phyloP scores from a whole-genome alignment of 2,797 vertebrate species.

The Phalloptychus januarius region DNA sequence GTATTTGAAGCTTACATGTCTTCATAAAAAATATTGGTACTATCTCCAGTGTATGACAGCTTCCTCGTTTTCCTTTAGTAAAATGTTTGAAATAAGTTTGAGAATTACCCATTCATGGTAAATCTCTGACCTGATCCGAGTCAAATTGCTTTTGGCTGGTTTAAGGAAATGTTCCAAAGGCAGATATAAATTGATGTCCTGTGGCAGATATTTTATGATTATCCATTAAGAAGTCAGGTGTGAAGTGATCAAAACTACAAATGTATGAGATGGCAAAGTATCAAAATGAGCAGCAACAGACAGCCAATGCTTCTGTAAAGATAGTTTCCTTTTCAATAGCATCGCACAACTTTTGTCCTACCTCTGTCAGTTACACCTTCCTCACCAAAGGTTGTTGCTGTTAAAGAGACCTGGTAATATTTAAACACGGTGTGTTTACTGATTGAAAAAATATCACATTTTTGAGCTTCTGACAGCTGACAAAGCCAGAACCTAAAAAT shows the following conservation, averaged over 20 bases:
- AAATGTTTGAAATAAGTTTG: background rate
- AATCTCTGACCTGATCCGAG: background rate
- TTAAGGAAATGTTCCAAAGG: background rate
- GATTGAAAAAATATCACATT: background rate
- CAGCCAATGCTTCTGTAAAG: background rate
- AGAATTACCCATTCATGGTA: background rate
- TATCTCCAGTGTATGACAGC: background rate
- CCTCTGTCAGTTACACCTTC: background rate
- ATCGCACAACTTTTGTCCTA: background rate
- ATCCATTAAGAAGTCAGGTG: background rate
- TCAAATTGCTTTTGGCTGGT: background rate
- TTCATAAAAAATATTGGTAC: background rate
- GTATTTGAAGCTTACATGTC: background rate
- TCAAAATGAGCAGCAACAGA: background rate
- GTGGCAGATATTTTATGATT: background rate
- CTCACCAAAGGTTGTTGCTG: background rate
- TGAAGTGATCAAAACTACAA: background rate
- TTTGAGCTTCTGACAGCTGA: background rate
- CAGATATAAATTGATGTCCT: background rate
- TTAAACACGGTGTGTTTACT: background rate
- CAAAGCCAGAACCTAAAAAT: background rate
- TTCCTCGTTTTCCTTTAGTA: background rate
- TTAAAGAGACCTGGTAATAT: background rate
- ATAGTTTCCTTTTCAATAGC: background rate
- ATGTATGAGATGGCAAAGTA: background rate